Evolutionary conservation across 1,140 invertebrate species (phyloP).

Genomic region (Hydropsyche tenuis): DNA sequence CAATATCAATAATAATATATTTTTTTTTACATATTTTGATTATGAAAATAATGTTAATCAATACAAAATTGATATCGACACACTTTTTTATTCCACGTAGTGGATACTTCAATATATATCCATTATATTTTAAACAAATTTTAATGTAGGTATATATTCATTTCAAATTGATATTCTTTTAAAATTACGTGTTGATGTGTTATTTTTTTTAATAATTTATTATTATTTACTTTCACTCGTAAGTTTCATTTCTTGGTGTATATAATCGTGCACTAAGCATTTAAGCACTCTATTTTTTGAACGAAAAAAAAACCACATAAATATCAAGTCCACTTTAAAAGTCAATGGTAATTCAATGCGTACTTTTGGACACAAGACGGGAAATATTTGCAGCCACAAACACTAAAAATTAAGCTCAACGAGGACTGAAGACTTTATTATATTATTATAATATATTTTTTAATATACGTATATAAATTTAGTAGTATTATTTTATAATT

Average conservation of each 20-base stretch:
- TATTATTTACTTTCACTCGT: slow-evolving; percentile 12
- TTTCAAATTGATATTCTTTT: slow-evolving; percentile 20
- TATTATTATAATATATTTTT: neutral
- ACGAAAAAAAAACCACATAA: slow-evolving; percentile 9
- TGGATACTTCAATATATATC: slow-evolving; percentile 45
- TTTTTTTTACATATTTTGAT: slow-evolving; percentile 19
- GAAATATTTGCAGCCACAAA: slow-evolving; percentile 48
- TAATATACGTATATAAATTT: neutral
- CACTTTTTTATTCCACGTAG: slow-evolving; percentile 47
- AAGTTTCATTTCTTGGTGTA: slow-evolving; percentile 12
- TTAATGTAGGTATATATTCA: slow-evolving; percentile 10
- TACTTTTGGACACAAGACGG: slow-evolving; percentile 11
- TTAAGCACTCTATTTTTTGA: slow-evolving; percentile 42
- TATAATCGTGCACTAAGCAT: slow-evolving; percentile 44
- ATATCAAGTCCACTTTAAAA: slow-evolving; percentile 26
- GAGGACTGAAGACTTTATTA: slow-evolving; percentile 38
- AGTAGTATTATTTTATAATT: too few species aligned
- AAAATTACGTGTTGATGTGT: slow-evolving; percentile 10
- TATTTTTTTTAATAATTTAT: slow-evolving; percentile 17
- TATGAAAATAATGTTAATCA: slow-evolving; percentile 39
- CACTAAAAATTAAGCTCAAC: slow-evolving; percentile 47
- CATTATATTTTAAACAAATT: slow-evolving; percentile 35
- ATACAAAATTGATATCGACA: slow-evolving; percentile 41
- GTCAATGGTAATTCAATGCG: too few species aligned
- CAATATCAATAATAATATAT: slow-evolving; percentile 29